phyloP scores from a whole-genome alignment of 2,888 invertebrate genomes.

The Hyles lineata region DNA sequence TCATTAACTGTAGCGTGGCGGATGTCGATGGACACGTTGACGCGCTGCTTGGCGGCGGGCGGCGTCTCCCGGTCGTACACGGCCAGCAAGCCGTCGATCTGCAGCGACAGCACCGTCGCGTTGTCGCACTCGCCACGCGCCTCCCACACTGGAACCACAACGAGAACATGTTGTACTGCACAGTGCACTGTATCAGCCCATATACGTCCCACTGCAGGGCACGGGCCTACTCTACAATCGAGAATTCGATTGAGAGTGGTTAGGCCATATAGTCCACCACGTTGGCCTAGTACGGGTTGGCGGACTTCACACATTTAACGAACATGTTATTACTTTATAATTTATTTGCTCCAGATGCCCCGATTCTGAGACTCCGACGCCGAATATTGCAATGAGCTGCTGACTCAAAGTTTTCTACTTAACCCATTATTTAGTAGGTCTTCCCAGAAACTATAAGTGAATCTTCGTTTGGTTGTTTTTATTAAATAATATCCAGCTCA shows the following conservation, averaged over 20 bases:
- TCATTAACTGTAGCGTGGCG: conserved; percentile 88
- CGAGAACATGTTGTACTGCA: background rate
- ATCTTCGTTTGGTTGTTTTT: background rate
- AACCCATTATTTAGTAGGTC: background rate
- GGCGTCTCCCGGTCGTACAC: conserved; percentile 71
- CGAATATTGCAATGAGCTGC: no score
- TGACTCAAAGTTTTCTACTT: background rate
- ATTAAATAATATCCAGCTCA: background rate
- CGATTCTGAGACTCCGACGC: background rate
- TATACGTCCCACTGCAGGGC: no score
- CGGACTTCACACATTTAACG: no score
- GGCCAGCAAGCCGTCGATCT: conserved; percentile 71
- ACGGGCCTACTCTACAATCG: no score
- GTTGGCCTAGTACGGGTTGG: no score
- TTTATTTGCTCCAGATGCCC: background rate
- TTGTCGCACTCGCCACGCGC: conserved; percentile 53
- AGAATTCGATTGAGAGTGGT: no score
- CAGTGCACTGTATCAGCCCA: no score
- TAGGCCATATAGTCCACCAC: no score
- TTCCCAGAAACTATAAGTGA: background rate
- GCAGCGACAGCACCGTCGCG: conserved; percentile 57
- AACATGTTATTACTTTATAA: no score
- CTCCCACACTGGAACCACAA: conserved; percentile 2
- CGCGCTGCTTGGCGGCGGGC: conserved; percentile 65
- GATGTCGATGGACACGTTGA: conserved; percentile 84